Conservation (phyloP, 2,797 vertebrate species). For the Oreonectes daqikongensis region DNA sequence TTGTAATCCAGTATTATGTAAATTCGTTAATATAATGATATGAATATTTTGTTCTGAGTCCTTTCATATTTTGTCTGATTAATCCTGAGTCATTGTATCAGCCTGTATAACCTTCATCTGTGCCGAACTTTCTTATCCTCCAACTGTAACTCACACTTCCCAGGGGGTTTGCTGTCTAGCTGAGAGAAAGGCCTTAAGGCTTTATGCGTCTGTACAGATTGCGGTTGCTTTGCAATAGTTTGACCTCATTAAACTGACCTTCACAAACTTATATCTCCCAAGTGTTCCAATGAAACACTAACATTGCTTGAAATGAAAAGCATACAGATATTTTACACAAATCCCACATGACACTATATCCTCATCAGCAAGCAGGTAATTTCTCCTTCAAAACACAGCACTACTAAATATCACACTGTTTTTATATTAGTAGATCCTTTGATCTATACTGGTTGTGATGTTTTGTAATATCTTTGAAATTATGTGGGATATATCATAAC, state of each 20-base stretch:
- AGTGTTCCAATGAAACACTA: constrained; percentile 23
- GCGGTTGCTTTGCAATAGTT: constrained; percentile 25
- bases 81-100: constrained; percentile 42
- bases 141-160: constrained; percentile 35
- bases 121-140: constrained; percentile 29
- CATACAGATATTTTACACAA: constrained; percentile 20
- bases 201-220: constrained; percentile 25
- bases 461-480: constrained; percentile 11
- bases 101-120: constrained; percentile 25
- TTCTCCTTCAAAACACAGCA: constrained; percentile 13
- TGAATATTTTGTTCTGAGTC: constrained; percentile 15
- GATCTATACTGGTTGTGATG: background rate
- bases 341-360: background rate
- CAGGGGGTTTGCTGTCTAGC: constrained; percentile 39
- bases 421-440: background rate
- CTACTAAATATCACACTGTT: constrained; percentile 17
- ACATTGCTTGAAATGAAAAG: constrained; percentile 25
- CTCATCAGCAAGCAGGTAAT: constrained; percentile 12
- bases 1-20: background rate
- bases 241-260: constrained; percentile 47
- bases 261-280: constrained; percentile 36
- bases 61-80: constrained; percentile 29
- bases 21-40: constrained; percentile 4
- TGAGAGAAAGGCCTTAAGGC: constrained; percentile 44
- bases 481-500: constrained; percentile 5